Conservation (phyloP, 1,140 invertebrate genomes). For the Hydropsyche tenuis region DNA sequence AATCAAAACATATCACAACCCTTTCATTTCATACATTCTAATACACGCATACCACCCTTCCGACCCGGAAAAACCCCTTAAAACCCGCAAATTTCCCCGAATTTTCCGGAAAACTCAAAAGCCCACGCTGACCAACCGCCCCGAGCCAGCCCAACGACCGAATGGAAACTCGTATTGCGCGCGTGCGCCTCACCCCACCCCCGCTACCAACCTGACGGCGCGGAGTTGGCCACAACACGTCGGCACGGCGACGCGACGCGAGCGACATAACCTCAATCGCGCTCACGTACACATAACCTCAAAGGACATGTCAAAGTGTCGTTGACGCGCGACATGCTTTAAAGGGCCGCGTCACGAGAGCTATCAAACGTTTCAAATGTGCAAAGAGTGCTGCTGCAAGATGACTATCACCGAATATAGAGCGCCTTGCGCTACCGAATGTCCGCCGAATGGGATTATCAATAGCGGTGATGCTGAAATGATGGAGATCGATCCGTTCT, state of each 20-base stretch:
- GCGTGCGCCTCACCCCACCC: constrained; percentile 1
- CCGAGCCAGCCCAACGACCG: too few species aligned
- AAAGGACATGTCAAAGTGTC: not conserved
- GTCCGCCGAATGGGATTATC: constrained; percentile 47
- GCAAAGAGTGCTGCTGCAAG: constrained; percentile 40
- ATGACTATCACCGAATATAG: constrained; percentile 49
- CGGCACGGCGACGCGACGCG: not conserved
- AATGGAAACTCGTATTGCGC: constrained; percentile 6
- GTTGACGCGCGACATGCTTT: too few species aligned
- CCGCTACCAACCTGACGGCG: constrained; percentile 7
- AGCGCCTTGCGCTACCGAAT: constrained; percentile 39
- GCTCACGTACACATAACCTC: not conserved
- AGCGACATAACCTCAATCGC: not conserved
- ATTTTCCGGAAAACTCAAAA: too few species aligned
- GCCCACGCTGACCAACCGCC: too few species aligned
- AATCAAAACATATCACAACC: too few species aligned
- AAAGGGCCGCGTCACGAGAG: too few species aligned
- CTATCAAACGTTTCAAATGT: constrained; percentile 31
- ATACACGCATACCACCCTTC: too few species aligned
- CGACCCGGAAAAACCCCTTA: too few species aligned
- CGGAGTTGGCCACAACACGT: not conserved
- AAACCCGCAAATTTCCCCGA: too few species aligned
- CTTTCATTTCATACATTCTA: too few species aligned
- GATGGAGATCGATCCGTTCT: constrained; percentile 43
- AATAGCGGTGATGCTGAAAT: constrained; percentile 54